These are phyloP conservation scores for Chauna torquata DNA, from an alignment of 2,113 vertebrate genomes.

Conservation along the genomic window DNA sequence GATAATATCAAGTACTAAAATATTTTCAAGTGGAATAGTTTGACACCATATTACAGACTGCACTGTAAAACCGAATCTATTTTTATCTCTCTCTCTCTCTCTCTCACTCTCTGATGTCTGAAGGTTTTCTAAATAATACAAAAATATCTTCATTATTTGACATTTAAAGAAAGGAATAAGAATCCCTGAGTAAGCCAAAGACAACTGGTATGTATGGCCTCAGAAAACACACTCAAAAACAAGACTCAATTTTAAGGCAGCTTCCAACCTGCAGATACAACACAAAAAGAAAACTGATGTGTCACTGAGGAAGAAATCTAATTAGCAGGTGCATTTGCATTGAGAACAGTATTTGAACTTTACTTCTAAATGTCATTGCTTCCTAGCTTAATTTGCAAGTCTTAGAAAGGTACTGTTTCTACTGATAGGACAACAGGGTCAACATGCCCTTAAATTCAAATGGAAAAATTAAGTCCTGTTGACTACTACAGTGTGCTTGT, in stretches of 20 bases:
- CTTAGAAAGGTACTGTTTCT: not conserved
- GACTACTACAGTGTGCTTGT: not conserved
- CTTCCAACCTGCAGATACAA: slow-evolving; percentile 29
- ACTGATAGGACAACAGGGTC: not conserved
- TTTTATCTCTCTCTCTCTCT: not conserved
- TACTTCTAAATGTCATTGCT: not conserved
- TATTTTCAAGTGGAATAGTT: slow-evolving; percentile 46
- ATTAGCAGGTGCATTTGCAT: slow-evolving; percentile 4
- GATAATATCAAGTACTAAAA: slow-evolving; percentile 25
- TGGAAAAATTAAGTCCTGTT: not conserved
- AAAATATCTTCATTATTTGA: slow-evolving; percentile 77
- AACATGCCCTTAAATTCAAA: not conserved
- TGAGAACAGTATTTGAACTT: slow-evolving; percentile 3
- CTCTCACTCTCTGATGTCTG: slow-evolving; percentile 31
- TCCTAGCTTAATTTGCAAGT: not conserved
- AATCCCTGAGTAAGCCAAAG: slow-evolving; percentile 84
- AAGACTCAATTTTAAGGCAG: slow-evolving; percentile 64
- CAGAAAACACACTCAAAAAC: slow-evolving; percentile 68
- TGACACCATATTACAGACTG: slow-evolving; percentile 31
- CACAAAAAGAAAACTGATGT: slow-evolving; percentile 25
- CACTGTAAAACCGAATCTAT: slow-evolving; percentile 39
- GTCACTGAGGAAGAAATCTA: slow-evolving; percentile 27
- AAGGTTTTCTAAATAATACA: slow-evolving; percentile 77
- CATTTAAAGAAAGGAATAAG: slow-evolving; percentile 80
- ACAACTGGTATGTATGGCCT: slow-evolving; percentile 72